A percentile compares a stretch with the other conserved stretches of the same genome.
These are phyloP conservation scores for Aptenodytes forsteri DNA, from an alignment of 2,113 vertebrate genomes.

Conservation along the genomic window DNA sequence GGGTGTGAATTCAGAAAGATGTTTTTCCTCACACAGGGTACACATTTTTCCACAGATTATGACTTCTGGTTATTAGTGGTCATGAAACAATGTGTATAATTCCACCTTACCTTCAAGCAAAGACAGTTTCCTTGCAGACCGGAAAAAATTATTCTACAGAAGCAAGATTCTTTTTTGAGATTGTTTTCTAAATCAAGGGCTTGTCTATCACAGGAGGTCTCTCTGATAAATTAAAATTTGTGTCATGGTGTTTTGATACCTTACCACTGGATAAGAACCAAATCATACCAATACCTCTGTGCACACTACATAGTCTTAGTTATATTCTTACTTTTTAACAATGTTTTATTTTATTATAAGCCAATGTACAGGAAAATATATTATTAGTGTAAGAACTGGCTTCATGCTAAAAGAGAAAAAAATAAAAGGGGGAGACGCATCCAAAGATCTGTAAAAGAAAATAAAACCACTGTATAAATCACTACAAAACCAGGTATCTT, in stretches of 20 bases:
- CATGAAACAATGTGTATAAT: accelerated
- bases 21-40: no score
- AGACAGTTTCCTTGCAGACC: not conserved
- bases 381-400: not conserved
- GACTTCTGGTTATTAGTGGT: not conserved
- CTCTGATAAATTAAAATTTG: not conserved
- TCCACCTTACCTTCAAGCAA: not conserved
- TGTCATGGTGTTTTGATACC: not conserved
- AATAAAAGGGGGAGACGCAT: not conserved
- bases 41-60: not conserved
- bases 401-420: not conserved
- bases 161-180: not conserved
- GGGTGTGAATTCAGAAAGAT: not conserved
- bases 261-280: not conserved
- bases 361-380: not conserved
- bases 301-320: no score
- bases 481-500: not conserved
- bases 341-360: not conserved
- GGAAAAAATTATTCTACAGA: not conserved
- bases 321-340: not conserved
- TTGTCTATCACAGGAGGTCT: not conserved
- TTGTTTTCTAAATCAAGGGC: not conserved
- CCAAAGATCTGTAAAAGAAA: not conserved
- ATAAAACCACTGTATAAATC: not conserved
- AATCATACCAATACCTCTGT: not conserved